These are phyloP conservation scores for Dugesia japonica DNA, from an alignment of 2,888 invertebrate species.

Conservation along the genomic window DNA sequence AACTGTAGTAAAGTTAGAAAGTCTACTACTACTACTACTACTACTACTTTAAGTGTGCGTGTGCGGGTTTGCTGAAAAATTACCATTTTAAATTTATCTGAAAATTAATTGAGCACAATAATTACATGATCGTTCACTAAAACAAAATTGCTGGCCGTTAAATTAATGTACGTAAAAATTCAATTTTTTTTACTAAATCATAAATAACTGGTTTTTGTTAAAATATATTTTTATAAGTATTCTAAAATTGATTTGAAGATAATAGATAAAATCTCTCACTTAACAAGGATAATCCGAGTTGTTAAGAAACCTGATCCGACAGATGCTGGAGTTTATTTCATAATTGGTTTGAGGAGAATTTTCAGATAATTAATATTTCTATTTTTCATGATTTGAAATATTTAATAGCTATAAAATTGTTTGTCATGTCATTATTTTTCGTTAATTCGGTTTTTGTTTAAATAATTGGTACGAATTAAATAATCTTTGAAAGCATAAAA, in stretches of 20 bases:
- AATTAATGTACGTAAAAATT: neutral
- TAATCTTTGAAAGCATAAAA: no score
- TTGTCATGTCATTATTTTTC: no score
- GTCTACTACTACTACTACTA: neutral
- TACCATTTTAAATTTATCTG: conserved; percentile 7
- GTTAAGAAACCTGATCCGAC: neutral
- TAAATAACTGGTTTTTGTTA: no score
- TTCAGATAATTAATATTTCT: no score
- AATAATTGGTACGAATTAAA: no score
- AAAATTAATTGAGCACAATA: conserved; percentile 11
- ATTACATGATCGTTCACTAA: conserved; percentile 11
- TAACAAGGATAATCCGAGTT: neutral
- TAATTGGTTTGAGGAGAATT: no score
- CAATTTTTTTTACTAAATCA: neutral
- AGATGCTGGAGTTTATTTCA: neutral
- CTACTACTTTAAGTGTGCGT: no score
- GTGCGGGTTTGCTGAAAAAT: neutral
- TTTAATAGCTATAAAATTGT: no score
- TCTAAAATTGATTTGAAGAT: neutral
- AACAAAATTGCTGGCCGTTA: neutral
- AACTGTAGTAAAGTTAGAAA: neutral
- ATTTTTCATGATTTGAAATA: no score
- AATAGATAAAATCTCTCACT: conserved; percentile 14
- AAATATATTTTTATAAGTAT: neutral
- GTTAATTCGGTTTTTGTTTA: no score